phyloP scores from a whole-genome alignment of 2,797 vertebrate species.

The Myotis findleyi region DNA sequence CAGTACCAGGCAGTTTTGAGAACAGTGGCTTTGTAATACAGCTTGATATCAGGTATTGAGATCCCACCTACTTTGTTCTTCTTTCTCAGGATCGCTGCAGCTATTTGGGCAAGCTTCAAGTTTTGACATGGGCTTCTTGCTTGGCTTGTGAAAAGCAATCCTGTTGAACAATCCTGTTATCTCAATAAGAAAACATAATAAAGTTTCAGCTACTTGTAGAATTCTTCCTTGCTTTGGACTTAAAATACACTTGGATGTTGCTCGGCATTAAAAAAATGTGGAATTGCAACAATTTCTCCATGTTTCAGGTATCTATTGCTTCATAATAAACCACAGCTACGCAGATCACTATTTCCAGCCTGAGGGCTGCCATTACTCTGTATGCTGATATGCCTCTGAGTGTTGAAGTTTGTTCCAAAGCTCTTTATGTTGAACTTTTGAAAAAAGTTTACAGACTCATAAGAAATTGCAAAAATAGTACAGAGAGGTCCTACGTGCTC shows the following conservation, averaged over 20 bases:
- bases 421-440: constrained; percentile 5
- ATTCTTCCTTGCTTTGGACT: constrained; percentile 48
- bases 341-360: neutral
- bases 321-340: constrained; percentile 2
- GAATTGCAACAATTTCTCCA: constrained; percentile 19
- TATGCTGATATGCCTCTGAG: neutral
- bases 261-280: neutral
- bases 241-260: neutral
- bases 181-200: constrained; percentile 19
- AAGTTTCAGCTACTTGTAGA: neutral
- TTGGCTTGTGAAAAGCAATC: constrained; percentile 20
- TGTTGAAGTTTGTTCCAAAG: constrained; percentile 19
- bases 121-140: constrained; percentile 40
- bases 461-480: constrained; percentile 32
- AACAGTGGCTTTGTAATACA: too few relatives aligned
- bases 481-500: neutral
- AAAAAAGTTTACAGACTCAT: constrained; percentile 42
- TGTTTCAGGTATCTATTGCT: constrained; percentile 26
- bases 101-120: neutral
- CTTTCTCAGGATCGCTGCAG: too few relatives aligned
- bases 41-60: too few relatives aligned
- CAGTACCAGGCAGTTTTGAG: too few relatives aligned
- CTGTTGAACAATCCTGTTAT: constrained; percentile 23
- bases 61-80: too few relatives aligned
- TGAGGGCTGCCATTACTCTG: constrained; percentile 15